Conservation (phyloP, 1,140 invertebrate genomes). For the Tetragnatha versicolor region DNA sequence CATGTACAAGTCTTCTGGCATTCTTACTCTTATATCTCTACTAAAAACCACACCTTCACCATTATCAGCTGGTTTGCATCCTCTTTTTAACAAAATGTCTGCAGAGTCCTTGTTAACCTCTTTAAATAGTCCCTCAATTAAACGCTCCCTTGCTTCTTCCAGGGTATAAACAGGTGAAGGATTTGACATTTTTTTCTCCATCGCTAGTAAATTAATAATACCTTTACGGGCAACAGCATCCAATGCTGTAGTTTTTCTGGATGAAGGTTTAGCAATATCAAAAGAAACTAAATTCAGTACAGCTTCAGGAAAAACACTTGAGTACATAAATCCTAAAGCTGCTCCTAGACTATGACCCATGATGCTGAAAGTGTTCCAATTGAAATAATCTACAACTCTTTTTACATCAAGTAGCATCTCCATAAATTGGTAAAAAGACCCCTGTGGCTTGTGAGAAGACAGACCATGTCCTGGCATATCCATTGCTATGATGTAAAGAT, state of each 20-base stretch:
- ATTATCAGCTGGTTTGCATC: constrained; percentile 29
- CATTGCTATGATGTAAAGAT: constrained; percentile 56
- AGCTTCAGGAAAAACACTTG: constrained; percentile 63
- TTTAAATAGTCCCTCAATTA: constrained; percentile 55
- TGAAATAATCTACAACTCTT: constrained; percentile 77
- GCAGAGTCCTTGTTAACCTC: constrained; percentile 52
- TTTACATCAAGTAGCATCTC: constrained; percentile 74
- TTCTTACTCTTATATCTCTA: constrained; percentile 50
- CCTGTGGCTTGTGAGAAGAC: constrained; percentile 78
- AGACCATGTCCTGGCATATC: constrained; percentile 75
- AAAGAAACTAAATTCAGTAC: constrained; percentile 67
- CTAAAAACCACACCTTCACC: constrained; percentile 53
- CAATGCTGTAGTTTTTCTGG: constrained; percentile 24
- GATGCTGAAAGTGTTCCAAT: constrained; percentile 75
- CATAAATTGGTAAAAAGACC: constrained; percentile 79
- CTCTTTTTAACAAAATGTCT: constrained; percentile 54
- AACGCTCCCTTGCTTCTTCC: constrained; percentile 57
- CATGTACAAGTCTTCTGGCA: not conserved
- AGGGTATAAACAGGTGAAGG: constrained; percentile 50
- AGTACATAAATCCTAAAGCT: constrained; percentile 60
- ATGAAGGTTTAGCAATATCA: constrained; percentile 67
- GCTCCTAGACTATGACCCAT: constrained; percentile 65
- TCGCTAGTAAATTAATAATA: constrained; percentile 39
- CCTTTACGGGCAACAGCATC: not conserved
- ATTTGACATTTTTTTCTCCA: constrained; percentile 35